Conservation (phyloP, 2,113 vertebrate genomes). For the Indicator maculatus region DNA sequence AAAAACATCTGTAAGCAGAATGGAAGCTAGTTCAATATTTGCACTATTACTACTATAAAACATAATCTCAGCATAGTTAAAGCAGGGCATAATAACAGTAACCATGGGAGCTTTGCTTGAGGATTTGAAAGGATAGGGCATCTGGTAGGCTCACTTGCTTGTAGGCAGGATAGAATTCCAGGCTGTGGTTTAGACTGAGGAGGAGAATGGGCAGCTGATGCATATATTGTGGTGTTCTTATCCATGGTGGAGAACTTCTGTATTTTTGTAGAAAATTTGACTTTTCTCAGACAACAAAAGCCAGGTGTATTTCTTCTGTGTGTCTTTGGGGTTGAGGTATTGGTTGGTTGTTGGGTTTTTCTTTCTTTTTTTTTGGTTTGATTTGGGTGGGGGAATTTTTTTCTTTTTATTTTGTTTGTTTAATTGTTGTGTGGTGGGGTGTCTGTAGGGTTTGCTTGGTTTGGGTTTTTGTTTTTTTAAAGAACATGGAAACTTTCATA, state of each 20-base stretch:
- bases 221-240: background rate
- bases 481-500: background rate
- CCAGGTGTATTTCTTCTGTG: background rate
- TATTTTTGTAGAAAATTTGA: background rate
- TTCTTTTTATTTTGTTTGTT: background rate
- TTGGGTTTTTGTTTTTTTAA: background rate
- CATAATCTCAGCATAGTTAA: background rate
- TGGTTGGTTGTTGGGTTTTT: background rate
- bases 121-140: background rate
- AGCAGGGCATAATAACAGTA: background rate
- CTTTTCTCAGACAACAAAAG: background rate
- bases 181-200: background rate
- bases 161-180: background rate
- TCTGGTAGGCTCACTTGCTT: background rate
- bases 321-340: background rate
- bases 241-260: background rate
- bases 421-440: no score
- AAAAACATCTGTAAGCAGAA: constrained; percentile 4
- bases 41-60: constrained; percentile 1
- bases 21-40: background rate
- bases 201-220: background rate
- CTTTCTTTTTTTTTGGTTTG: background rate
- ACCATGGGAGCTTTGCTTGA: background rate
- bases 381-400: background rate
- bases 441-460: no score